Evolutionary conservation across 92 coral and sea anemone genomes (phyloP), one percentile per base, ranked within the genome.

Genomic region (Zoanthus solanderi): DNA sequence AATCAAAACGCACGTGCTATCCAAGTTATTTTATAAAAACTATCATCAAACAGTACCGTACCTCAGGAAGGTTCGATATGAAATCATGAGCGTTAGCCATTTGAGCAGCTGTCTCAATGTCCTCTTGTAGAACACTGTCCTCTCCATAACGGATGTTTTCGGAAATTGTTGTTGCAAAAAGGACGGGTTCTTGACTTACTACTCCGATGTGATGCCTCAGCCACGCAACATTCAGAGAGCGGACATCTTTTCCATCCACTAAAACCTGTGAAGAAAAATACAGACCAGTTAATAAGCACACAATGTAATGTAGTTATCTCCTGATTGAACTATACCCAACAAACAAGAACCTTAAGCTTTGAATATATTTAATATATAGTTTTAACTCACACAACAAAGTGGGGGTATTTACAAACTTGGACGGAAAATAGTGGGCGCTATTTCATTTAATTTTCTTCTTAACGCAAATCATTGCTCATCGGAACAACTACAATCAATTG

Each of bases 81-180:
- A 89, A 89, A 23, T 76, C 85, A 72, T 89, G 92, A 11, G 92
- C 92, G 79, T 89, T 89, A 9, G 92, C 89, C 92, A 89, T 89
- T 65, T 37, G 78, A 66, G 88, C 88, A 13, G 80, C 92, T 29
- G 57, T 74, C 79, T 90, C 90, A 7, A 90, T 79, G 16, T 86
- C 82, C 30, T 60, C 48, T 46, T 90, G 90, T 7, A 87, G 67
- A 67, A 79, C 69, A 14, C 76, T 72, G 34, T 90, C 92, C 32
- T 71, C 75, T 23, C 92, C 92, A 50, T 85, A 90, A 1, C 90
- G 86, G 30, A 90, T 90, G 52, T 90, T 90, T 84, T 90, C 90
- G 7, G 92, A 84, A 16, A 90, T 78, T 4, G 92, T 87, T 56
- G 92, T 90, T 42, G 90, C 90, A 72, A 90, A 90, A 37, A 90